Conservation (phyloP, 2,113 vertebrate genomes). For the Callospermophilus lateralis region DNA sequence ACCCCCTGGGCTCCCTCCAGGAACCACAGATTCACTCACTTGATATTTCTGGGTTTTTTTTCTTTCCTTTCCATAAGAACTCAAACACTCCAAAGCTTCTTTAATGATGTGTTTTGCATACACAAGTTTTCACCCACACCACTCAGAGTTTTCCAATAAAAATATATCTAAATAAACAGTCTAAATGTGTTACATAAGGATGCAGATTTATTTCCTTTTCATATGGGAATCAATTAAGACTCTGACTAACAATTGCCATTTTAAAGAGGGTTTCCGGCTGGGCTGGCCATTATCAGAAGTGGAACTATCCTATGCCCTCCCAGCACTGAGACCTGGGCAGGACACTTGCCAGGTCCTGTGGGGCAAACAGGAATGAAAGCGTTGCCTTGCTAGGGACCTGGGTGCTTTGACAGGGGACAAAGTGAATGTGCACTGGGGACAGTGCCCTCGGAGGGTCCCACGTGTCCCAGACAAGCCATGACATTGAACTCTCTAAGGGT, state of each 20-base stretch:
- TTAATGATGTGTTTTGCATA: conserved; percentile 49
- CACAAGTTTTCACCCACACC: conserved; percentile 28
- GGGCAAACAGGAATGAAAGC: background rate
- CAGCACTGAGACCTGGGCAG: background rate
- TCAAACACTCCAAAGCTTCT: background rate
- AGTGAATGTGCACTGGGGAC: background rate
- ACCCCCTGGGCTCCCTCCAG: background rate
- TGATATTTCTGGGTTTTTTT: background rate
- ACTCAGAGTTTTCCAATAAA: conserved; percentile 48
- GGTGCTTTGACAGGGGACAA: background rate
- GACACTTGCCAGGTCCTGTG: background rate
- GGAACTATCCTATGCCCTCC: background rate
- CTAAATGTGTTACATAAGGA: background rate
- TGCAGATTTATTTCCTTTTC: background rate
- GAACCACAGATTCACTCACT: background rate
- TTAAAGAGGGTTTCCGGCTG: background rate
- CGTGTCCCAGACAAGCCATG: fast-evolving
- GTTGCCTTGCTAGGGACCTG: background rate
- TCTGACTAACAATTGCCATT: background rate
- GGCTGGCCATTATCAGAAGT: background rate
- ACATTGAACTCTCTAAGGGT: background rate
- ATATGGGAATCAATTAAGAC: background rate
- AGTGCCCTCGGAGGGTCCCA: fast-evolving
- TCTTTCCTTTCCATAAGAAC: background rate
- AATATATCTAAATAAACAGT: conserved; percentile 55